Evolutionary conservation across 2,888 invertebrate genomes (phyloP).

Genomic region (Ectemnius continuus): DNA sequence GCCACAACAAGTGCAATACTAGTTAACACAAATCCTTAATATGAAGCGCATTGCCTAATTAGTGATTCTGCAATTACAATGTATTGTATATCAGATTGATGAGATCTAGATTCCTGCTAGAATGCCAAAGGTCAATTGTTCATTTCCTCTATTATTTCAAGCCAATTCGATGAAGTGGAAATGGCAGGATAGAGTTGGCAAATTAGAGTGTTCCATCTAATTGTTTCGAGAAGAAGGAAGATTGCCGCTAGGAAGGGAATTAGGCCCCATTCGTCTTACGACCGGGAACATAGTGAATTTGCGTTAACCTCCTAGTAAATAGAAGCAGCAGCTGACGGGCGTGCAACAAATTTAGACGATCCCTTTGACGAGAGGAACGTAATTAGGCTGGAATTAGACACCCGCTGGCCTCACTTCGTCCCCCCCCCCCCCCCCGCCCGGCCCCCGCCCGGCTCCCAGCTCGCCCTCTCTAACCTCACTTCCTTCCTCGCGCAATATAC

Average conservation of each 20-base stretch:
- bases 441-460: constrained; percentile 12
- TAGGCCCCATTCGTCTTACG: constrained; percentile 15
- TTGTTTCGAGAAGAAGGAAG: background rate
- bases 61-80: no score
- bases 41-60: no score
- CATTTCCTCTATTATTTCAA: no score
- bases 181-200: no score
- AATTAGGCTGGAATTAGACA: constrained; percentile 69
- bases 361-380: constrained; percentile 68
- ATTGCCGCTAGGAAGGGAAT: background rate
- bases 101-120: no score
- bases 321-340: constrained; percentile 53
- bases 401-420: constrained; percentile 33
- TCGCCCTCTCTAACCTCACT: constrained; percentile 24
- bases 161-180: no score
- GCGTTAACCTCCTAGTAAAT: constrained; percentile 18
- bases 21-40: no score
- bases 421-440: constrained; percentile 13
- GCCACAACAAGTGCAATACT: no score
- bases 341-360: constrained; percentile 68
- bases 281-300: no score
- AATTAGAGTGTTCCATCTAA: no score
- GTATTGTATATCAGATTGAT: no score
- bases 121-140: no score
- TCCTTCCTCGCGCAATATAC: constrained; percentile 8